Base-by-base conservation (phyloP, 1,140 invertebrate genomes). In the Drosophila kanapiae region DNA sequence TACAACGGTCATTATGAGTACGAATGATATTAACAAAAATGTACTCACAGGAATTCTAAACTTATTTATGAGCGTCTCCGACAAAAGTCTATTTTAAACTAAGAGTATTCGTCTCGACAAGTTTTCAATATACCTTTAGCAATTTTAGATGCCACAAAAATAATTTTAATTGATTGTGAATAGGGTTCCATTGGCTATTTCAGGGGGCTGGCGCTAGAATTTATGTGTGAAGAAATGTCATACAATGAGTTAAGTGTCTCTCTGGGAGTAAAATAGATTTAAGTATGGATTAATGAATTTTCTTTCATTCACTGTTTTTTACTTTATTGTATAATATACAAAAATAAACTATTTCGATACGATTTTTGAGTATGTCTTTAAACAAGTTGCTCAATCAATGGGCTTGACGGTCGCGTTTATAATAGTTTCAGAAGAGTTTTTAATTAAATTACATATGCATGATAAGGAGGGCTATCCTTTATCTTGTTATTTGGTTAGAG, bases 31-130 rank as follows among this genome's bases (percentile, higher is more conserved):
- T 40, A 2, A n/a, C 38, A 7, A 35, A 40, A 18, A 45, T 9
- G n/a, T 67, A 42, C 29, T 61, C 38, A n/a, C 38, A 42, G 37
- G 43, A 6, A 40, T 69, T 42, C 43, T 37, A 35, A 43, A 51
- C 27, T 64, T 60, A 63, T 57, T 79, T 31, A 13, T 6, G 14
- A 40, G 79, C 60, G 64, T 18, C 42, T 47, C 60, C 51, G n/a
- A 6, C 29, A 48, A 64, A 75, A 75, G 78, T 78, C 71, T 79
- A 79, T 79, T 64, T 53, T 71, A 81, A 79, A 81, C 78, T 79
- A 75, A 79, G 48, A 27, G 31, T 40, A 23, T 16, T 29, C 9
- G 49, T n/a, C 10, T 16, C 49, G 23, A 4, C 42, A 43, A 14
- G 14, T 1, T 7, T 40, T 40, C 14, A 40, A 40, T n/a, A 6